phyloP scores from a whole-genome alignment of 2,113 vertebrate genomes.

The Menidia beryllina region DNA sequence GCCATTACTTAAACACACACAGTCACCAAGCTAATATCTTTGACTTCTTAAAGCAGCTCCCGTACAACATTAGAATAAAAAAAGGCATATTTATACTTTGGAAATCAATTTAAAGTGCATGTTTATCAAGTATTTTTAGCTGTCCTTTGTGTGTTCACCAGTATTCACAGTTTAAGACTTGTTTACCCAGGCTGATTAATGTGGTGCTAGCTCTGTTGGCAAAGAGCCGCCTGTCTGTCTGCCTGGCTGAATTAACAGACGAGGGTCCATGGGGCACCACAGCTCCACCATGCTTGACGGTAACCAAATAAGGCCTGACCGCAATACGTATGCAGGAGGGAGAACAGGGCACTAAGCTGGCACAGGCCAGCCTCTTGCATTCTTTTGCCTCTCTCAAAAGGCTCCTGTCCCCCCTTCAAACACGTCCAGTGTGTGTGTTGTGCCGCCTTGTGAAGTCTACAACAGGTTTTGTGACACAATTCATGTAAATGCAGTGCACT shows the following conservation, averaged over 20 bases:
- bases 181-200: slow-evolving; percentile 61
- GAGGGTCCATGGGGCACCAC: slow-evolving; percentile 46
- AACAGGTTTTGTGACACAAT: slow-evolving; percentile 9
- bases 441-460: slow-evolving; percentile 21
- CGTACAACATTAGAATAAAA: neutral
- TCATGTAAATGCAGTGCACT: slow-evolving; percentile 1
- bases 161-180: slow-evolving; percentile 35
- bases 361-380: slow-evolving; percentile 64
- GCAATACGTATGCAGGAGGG: slow-evolving; percentile 56
- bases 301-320: slow-evolving; percentile 81
- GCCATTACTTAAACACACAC: neutral
- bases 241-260: slow-evolving; percentile 57
- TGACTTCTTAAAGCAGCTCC: neutral
- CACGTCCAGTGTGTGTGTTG: slow-evolving; percentile 29
- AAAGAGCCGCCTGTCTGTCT: slow-evolving; percentile 60
- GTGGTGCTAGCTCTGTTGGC: slow-evolving; percentile 48
- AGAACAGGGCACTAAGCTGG: slow-evolving; percentile 72
- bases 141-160: slow-evolving; percentile 41
- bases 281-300: slow-evolving; percentile 44
- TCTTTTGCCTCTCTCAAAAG: slow-evolving; percentile 70
- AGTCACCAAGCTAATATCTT: neutral
- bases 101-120: slow-evolving; percentile 16
- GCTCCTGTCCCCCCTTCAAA: slow-evolving; percentile 65
- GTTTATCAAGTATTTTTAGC: slow-evolving; percentile 66
- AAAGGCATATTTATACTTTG: neutral